These are phyloP conservation scores for Bombus difficillimus DNA, from an alignment of 1,140 invertebrate genomes.

Conservation along the genomic window DNA sequence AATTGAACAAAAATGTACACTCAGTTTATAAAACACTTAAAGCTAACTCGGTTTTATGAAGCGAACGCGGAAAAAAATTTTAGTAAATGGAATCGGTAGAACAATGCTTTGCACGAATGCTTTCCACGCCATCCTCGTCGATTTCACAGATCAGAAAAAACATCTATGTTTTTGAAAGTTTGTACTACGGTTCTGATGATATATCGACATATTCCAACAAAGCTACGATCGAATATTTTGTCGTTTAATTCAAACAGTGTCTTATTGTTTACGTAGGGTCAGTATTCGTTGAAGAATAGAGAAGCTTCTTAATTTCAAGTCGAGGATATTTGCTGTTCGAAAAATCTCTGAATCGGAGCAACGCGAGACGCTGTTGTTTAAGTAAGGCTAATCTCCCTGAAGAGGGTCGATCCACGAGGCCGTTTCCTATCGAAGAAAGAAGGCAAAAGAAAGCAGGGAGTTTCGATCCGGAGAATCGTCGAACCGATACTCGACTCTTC, in stretches of 20 bases:
- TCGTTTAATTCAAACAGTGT: constrained; percentile 1
- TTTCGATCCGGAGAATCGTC: constrained; percentile 55
- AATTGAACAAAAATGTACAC: too few species aligned
- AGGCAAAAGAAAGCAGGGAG: constrained; percentile 47
- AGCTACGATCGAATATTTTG: not conserved
- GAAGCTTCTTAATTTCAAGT: constrained; percentile 28
- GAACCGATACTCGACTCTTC: constrained; percentile 49
- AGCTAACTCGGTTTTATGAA: too few species aligned
- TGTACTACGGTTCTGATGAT: not conserved
- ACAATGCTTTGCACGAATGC: too few species aligned
- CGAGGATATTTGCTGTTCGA: constrained; percentile 30
- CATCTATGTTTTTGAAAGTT: not conserved
- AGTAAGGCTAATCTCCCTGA: constrained; percentile 63
- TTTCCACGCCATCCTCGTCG: too few species aligned
- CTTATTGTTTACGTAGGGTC: not conserved
- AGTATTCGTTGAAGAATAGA: not conserved
- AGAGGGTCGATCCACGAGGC: constrained; percentile 40
- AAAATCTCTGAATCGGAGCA: constrained; percentile 33
- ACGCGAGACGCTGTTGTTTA: constrained; percentile 56
- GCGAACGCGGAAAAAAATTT: too few species aligned
- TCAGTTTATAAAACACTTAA: too few species aligned
- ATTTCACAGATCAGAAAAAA: too few species aligned
- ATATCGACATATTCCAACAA: not conserved
- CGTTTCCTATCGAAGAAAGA: constrained; percentile 38
- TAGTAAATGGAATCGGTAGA: too few species aligned